Evolutionary conservation across 1,140 invertebrate species (phyloP), one percentile per base, ranked within the genome.

Genomic region (Sogatella furcifera): DNA sequence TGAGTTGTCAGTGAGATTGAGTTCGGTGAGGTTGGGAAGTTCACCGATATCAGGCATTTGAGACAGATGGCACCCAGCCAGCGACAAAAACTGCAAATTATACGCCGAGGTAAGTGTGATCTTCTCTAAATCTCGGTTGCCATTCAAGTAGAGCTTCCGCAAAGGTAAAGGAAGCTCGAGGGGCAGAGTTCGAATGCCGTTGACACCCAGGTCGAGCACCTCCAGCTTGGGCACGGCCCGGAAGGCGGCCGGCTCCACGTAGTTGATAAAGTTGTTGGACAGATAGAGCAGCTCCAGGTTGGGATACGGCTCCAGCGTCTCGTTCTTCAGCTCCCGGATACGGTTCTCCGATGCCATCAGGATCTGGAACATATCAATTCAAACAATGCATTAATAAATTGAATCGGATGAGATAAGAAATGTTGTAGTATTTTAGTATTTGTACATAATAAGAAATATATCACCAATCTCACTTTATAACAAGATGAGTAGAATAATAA

Each of bases 211-310:
- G 38, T 66, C 63, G 14, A 66, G 43, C 13, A 71, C 70, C 52
- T 75, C 67, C 5, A 78, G 56, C 10, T 74, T 70, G 0, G 59
- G 64, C 0, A 76, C 66, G 0, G 65, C 61, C 0, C 53, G 53
- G 46, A 77, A 76, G 0, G 74, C 68, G 0, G 38, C 70, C 2
- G 72, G 69, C 9, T 73, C 70, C 4, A 77, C 71, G 2, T 24
- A 42, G 5, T 55, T 62, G 0, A 78, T 71, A 17, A 75, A 71
- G 57, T 77, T 77, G 57, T 78, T 74, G 9, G 55, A 24, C 3
- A 78, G 61, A 43, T 77, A 76, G 5, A 77, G 59, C 28, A 58
- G 74, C 3, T 64, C 65, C 0, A 78, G 63, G 13, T 60, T 72
- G 10, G 66, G 68, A 61, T 73, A 77, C 14, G 57, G 21, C 0